Conservation (phyloP, 2,797 vertebrate genomes). For the Manis javanica region DNA sequence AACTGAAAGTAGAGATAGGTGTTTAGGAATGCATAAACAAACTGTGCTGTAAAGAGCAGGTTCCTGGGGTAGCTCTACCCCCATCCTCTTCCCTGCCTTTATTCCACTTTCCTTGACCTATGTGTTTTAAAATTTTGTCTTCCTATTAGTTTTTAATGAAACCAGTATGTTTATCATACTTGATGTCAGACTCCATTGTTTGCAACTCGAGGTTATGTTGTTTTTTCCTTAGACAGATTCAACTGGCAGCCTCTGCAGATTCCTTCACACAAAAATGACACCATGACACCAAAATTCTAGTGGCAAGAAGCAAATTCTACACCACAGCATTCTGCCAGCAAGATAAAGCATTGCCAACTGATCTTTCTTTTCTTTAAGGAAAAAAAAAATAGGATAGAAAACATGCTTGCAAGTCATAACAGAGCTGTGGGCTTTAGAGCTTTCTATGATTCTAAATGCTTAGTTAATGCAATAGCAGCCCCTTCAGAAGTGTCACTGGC, state of each 20-base stretch:
- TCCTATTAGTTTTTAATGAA: constrained; percentile 69
- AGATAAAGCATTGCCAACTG: not conserved
- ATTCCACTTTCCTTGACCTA: not conserved
- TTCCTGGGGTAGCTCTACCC: not conserved
- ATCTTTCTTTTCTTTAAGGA: not conserved
- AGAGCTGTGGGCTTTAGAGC: not conserved
- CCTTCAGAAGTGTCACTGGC: not conserved
- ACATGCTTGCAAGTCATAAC: not conserved
- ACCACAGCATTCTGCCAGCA: not conserved
- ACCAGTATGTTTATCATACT: constrained; percentile 51
- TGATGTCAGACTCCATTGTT: not conserved
- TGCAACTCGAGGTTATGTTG: not conserved
- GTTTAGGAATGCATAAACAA: not conserved
- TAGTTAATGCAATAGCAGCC: not conserved
- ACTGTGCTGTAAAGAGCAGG: not conserved
- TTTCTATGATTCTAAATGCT: not conserved
- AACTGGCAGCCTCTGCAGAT: constrained; percentile 33
- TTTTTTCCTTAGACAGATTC: constrained; percentile 32
- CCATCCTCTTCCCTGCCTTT: not conserved
- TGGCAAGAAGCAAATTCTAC: constrained; percentile 1
- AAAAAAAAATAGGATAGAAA: not conserved
- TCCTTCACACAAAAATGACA: constrained; percentile 48
- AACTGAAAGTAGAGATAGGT: not conserved
- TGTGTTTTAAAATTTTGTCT: constrained; percentile 22
- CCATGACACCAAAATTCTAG: not conserved